Base-by-base conservation (phyloP, 2,888 invertebrate species). In the Agonopterix arenella region DNA sequence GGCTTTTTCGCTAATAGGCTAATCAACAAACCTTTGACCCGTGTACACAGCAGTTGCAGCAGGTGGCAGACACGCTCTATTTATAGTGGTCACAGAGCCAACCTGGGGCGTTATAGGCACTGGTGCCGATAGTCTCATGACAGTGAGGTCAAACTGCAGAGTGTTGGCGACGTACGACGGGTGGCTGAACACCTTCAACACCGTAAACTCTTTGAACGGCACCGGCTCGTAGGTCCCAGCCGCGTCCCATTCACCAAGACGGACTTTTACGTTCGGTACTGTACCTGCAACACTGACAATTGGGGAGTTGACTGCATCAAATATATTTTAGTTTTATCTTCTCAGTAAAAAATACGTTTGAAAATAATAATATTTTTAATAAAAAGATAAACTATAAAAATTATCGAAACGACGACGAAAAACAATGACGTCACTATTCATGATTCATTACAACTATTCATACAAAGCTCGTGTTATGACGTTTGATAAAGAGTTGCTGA, bases 91-190 rank as follows among this genome's bases (percentile, higher is more conserved):
- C 1, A 84, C 86, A 7, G 90, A 76, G 0, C 91, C 90, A n/a
- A 54, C 58, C 16, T 59, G 54, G 1, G 89, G 84, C 0, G 82
- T 73, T 7, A 92, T 67, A 0, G 90, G 89, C 11, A 93, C 91
- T 0, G 92, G 67, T 0, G 86, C 66, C 59, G 90, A 82, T n/a
- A 98, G 77, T 52, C 92, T 90, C 36, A 98, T 73, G 1, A 98
- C 89, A 1, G 96, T 97, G 38, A 98, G 90, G 72, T 97, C 96
- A 69, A 95, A 96, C 59, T 93, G 92, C 44, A 97, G 86, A 56
- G 94, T 96, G 50, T 86, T 89, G 0, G 92, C 77, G 67, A 94
- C 93, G 74, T 92, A 97, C 11, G 90, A 89, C 0, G 95, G 90
- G 62, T 92, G 91, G 7, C 92, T 82, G 56, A 90, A 91, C 41